These are phyloP conservation scores for Phaenicophaeus curvirostris DNA, from an alignment of 2,797 vertebrate species.

Conservation along the genomic window DNA sequence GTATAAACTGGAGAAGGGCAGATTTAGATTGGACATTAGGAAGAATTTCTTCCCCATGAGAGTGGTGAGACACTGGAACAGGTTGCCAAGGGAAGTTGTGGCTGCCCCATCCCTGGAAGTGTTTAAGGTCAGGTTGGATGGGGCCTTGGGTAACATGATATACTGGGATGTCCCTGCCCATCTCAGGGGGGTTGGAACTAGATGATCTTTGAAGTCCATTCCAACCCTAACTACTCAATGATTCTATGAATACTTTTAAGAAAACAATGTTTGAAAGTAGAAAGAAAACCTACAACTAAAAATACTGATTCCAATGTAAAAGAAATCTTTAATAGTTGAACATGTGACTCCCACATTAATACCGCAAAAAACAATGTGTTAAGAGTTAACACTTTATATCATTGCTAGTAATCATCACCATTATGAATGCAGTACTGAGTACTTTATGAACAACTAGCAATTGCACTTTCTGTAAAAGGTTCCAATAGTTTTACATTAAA, in stretches of 20 bases:
- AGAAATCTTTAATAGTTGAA: background rate
- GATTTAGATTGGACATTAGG: too few relatives aligned
- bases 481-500: background rate
- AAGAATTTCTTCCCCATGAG: too few relatives aligned
- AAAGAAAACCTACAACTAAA: background rate
- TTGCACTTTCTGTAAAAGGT: background rate
- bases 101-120: too few relatives aligned
- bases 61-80: too few relatives aligned
- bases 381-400: background rate
- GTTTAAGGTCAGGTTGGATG: too few relatives aligned
- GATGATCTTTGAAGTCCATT: too few relatives aligned
- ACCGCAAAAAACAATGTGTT: fast-evolving
- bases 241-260: background rate
- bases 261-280: background rate
- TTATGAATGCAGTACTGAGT: background rate
- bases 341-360: background rate
- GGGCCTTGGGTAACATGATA: too few relatives aligned
- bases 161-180: too few relatives aligned
- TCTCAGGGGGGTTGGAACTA: too few relatives aligned
- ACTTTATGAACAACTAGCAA: background rate
- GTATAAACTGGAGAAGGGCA: too few relatives aligned
- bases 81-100: too few relatives aligned
- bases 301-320: fast-evolving
- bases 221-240: too few relatives aligned
- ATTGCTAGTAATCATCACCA: background rate